Evolutionary conservation across 2,797 vertebrate genomes (phyloP).

Genomic region (Pelodytes ibericus): DNA sequence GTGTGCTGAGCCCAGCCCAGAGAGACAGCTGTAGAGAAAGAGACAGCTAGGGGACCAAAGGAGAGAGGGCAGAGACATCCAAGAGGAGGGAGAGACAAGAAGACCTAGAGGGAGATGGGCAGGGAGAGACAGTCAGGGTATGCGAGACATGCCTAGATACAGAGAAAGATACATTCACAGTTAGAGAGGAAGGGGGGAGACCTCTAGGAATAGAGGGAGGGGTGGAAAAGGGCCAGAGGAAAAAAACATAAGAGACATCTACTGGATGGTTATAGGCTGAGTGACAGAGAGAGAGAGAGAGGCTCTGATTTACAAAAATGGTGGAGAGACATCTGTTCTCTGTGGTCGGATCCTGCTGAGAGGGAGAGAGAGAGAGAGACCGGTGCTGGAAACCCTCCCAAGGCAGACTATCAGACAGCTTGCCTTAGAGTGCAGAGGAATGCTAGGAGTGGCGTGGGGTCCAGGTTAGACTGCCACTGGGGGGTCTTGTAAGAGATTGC

Average conservation of each 20-base stretch:
- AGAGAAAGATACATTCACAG: conserved; percentile 8
- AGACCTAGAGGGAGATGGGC: neutral
- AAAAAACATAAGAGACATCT: conserved; percentile 7
- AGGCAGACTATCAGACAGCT: neutral
- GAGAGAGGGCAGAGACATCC: neutral
- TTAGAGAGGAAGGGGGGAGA: neutral
- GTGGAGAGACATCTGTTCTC: conserved; percentile 15
- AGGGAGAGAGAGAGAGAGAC: neutral
- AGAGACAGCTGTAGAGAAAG: conserved; percentile 45
- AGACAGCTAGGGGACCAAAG: conserved; percentile 6
- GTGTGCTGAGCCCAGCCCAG: conserved; percentile 39
- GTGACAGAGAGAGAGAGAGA: neutral
- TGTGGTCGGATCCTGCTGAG: conserved; percentile 23
- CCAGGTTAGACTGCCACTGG: neutral
- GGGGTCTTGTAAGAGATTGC: neutral
- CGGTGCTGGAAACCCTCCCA: neutral
- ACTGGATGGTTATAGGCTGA: too few relatives aligned
- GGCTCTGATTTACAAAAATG: neutral
- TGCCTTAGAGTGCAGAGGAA: conserved; percentile 22
- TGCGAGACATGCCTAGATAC: neutral
- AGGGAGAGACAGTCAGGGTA: conserved; percentile 5
- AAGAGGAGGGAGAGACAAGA: neutral
- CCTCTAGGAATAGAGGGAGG: neutral
- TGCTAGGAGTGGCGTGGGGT: conserved; percentile 21
- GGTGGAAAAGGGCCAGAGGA: neutral